Conservation (phyloP, 2,113 vertebrate species). For the Microcebus tavaratra region DNA sequence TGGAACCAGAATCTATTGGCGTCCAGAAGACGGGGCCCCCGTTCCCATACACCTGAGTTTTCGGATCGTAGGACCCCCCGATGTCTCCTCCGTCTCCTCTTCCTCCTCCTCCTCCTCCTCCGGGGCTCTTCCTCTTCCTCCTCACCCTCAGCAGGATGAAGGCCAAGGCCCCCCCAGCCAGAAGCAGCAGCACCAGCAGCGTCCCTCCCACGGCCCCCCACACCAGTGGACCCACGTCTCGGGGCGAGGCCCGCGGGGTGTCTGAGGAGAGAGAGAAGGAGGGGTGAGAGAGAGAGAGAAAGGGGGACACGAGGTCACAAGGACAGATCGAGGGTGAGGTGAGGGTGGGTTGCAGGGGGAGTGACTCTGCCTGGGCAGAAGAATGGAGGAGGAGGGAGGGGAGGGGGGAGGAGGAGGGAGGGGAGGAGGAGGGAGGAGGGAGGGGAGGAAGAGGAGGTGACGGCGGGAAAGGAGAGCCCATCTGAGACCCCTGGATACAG, state of each 20-base stretch:
- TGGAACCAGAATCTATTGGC: background rate
- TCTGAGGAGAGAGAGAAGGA: constrained; percentile 84
- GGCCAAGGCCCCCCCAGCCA: constrained; percentile 82
- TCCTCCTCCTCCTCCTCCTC: constrained; percentile 81
- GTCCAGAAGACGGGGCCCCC: constrained; percentile 82
- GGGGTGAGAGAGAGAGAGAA: constrained; percentile 48
- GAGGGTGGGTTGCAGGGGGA: background rate
- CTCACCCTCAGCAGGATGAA: constrained; percentile 83
- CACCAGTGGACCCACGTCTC: constrained; percentile 86
- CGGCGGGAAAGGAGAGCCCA: background rate
- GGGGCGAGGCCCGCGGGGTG: constrained; percentile 82
- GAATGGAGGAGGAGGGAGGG: no score
- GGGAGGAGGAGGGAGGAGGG: no score
- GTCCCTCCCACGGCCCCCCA: constrained; percentile 91
- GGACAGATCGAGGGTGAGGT: background rate
- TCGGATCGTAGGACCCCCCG: constrained; percentile 85
- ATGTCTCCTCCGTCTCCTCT: constrained; percentile 72
- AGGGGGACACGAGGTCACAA: constrained; percentile 55
- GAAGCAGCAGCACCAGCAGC: constrained; percentile 89
- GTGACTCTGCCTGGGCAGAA: background rate
- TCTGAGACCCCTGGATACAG: background rate
- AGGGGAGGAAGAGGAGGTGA: background rate
- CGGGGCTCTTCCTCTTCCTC: constrained; percentile 79
- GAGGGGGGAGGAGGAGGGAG: no score
- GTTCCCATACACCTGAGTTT: constrained; percentile 88